Base-by-base conservation (phyloP, 2,888 invertebrate species). In the Microctonus hyperodae region DNA sequence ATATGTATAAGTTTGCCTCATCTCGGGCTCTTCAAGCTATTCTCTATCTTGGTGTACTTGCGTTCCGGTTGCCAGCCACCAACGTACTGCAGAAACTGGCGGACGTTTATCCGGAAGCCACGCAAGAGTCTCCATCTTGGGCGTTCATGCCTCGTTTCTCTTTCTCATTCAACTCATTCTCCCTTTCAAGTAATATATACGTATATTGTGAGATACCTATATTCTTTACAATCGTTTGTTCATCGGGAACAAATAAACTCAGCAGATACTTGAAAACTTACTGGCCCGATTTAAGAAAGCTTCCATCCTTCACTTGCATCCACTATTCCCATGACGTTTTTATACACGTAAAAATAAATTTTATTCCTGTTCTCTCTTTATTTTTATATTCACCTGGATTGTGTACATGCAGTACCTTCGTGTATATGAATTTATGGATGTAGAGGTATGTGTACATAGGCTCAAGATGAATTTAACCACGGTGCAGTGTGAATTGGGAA, bases 211-310 rank as follows among this genome's bases (percentile, higher is more conserved):
- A n/a, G n/a, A n/a, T 57, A 50, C 63, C 64, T 59, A 70, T 69
- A 56, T 68, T 67, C 56, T 61, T 58, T 9, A 60, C 60, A 67
- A 73, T 73, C 76, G 74, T 72, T 74, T 72, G 73, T 74, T 75
- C 73, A 72, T 73, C 67, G 72, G 65, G 67, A 74, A 75, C 74
- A 74, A 77, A 77, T 75, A 76, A 76, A 75, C 75, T 73, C 73
- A 59, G 69, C 71, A 68, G 72, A 72, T 73, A 73, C 69, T 72
- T 61, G 65, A 70, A 68, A 74, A 75, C 74, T 73, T 70, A 48
- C 64, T 60, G 53, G 64, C 62, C 59, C 71, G 69, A 72, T 70
- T 67, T 66, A 64, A 16, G 48, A 60, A 61, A 59, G 57, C 50
- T 63, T 33, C 61, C 48, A 61, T 61, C 48, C 58, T 33, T 53